phyloP scores from a whole-genome alignment of 2,113 vertebrate species.

The Gopherus evgoodei region DNA sequence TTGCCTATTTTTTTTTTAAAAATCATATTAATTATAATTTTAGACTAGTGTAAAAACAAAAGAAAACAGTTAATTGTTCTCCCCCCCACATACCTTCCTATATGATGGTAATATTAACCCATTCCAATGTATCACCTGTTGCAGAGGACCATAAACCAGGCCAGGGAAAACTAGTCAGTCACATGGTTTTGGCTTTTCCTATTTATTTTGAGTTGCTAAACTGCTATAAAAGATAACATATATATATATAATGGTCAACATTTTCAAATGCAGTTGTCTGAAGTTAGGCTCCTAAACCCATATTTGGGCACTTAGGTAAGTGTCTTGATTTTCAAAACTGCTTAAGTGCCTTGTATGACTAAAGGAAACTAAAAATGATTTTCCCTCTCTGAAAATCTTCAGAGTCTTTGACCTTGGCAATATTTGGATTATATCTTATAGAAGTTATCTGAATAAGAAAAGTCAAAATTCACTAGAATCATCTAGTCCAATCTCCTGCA shows the following conservation, averaged over 20 bases:
- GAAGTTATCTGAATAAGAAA: neutral
- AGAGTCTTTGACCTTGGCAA: neutral
- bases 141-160: neutral
- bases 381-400: neutral
- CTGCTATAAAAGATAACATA: neutral
- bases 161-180: neutral
- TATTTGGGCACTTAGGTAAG: neutral
- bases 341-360: neutral
- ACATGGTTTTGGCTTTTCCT: accelerated
- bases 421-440: neutral
- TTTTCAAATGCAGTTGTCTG: neutral
- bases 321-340: neutral
- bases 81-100: accelerated
- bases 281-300: neutral
- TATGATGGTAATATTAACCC: neutral
- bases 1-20: neutral
- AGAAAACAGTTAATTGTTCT: accelerated
- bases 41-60: neutral
- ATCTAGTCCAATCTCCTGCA: neutral
- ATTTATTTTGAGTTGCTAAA: neutral
- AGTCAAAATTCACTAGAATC: neutral
- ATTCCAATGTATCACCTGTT: neutral
- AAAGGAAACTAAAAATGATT: neutral
- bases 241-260: neutral
- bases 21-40: neutral